Evolutionary conservation across 2,797 vertebrate species (phyloP).

Genomic region (Botia kubotai): DNA sequence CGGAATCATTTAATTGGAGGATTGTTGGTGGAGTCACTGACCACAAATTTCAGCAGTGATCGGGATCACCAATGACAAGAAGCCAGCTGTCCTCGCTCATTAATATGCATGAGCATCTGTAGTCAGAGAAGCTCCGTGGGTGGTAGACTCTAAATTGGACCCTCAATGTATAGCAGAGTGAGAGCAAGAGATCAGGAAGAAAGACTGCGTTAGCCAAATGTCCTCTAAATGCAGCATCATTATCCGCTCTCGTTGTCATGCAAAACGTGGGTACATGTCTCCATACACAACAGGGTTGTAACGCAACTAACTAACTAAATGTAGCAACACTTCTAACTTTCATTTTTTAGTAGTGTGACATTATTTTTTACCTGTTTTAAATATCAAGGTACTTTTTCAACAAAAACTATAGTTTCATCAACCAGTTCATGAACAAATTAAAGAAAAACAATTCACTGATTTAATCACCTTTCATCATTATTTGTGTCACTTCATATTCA

Average conservation of each 20-base stretch:
- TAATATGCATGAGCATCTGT: slow-evolving; percentile 84
- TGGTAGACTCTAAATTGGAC: slow-evolving; percentile 54
- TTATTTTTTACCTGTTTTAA: not conserved
- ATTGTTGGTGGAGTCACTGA: slow-evolving; percentile 66
- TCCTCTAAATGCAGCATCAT: slow-evolving; percentile 41
- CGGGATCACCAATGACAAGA: slow-evolving; percentile 75
- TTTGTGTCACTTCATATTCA: too few species aligned
- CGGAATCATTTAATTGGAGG: slow-evolving; percentile 54
- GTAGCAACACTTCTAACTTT: not conserved
- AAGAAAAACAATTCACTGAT: too few species aligned
- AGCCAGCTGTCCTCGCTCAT: slow-evolving; percentile 77
- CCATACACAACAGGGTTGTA: not conserved
- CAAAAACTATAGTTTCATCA: not conserved
- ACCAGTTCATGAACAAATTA: too few species aligned
- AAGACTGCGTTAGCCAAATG: slow-evolving; percentile 54
- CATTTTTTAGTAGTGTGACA: not conserved
- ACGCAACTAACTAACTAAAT: not conserved
- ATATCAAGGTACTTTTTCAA: not conserved
- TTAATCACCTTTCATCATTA: too few species aligned
- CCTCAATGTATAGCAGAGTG: slow-evolving; percentile 63
- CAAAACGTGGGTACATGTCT: not conserved
- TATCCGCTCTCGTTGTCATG: slow-evolving; percentile 8
- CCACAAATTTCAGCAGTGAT: slow-evolving; percentile 71
- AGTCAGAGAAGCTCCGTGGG: slow-evolving; percentile 61
- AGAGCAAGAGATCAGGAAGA: slow-evolving; percentile 21